These are phyloP conservation scores for Nowickia ferox DNA, from an alignment of 2,888 invertebrate species.

Conservation along the genomic window DNA sequence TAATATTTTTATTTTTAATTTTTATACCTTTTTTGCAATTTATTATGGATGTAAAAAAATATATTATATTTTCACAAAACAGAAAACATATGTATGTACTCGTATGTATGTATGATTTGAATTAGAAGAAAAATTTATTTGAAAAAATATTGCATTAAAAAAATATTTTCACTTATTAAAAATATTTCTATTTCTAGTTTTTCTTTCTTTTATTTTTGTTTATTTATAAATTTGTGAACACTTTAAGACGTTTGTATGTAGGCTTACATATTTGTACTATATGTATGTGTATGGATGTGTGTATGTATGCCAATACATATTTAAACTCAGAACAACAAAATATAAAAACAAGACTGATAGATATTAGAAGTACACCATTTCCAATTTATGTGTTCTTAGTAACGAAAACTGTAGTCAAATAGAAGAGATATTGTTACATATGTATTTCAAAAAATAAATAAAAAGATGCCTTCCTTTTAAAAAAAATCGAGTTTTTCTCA, in stretches of 20 bases:
- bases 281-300: conserved; percentile 7
- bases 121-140: conserved; percentile 47
- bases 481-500: too few species aligned
- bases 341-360: conserved; percentile 34
- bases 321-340: conserved; percentile 54
- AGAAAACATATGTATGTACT: conserved; percentile 49
- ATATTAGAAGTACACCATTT: conserved; percentile 47
- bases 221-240: conserved; percentile 59
- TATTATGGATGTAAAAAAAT: conserved; percentile 32
- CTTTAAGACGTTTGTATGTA: conserved; percentile 41
- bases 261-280: conserved; percentile 9
- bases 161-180: conserved; percentile 42
- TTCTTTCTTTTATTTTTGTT: conserved; percentile 5
- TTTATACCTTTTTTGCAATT: conserved; percentile 1
- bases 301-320: conserved; percentile 36
- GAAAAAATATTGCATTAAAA: conserved; percentile 46
- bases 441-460: too few species aligned
- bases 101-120: conserved; percentile 41
- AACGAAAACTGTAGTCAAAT: too few species aligned
- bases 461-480: too few species aligned
- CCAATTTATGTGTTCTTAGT: too few species aligned
- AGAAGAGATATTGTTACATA: too few species aligned
- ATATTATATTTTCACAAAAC: conserved; percentile 47
- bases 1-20: conserved; percentile 34
- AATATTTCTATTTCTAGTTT: conserved; percentile 16